These are phyloP conservation scores for Bombus affinis DNA, from an alignment of 1,140 invertebrate genomes.

Conservation along the genomic window DNA sequence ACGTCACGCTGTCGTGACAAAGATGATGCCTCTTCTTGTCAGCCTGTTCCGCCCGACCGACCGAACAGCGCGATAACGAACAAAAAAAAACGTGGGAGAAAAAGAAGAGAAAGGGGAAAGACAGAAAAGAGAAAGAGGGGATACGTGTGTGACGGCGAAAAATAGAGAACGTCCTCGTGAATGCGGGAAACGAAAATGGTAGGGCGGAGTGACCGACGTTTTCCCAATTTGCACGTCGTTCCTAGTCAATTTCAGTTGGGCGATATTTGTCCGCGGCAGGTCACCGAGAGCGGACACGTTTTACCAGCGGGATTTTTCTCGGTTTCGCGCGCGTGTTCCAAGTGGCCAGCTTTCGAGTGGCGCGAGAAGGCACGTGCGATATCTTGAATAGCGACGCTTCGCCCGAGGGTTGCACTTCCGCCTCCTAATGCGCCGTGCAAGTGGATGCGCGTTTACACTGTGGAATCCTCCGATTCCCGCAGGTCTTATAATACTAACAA, in stretches of 20 bases:
- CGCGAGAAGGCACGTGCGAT: neutral
- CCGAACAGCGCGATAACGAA: no score
- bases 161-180: neutral
- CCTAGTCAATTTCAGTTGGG: no score
- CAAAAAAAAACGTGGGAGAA: no score
- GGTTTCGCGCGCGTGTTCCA: neutral
- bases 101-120: no score
- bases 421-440: neutral
- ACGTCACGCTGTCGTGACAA: neutral
- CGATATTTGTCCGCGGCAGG: no score
- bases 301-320: neutral
- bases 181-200: no score
- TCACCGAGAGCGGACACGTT: neutral
- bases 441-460: constrained; percentile 3
- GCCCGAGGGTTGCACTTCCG: neutral
- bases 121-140: no score
- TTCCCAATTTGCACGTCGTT: no score
- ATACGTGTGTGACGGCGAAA: neutral
- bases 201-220: no score
- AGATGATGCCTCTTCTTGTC: no score
- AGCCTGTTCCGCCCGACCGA: neutral
- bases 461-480: neutral
- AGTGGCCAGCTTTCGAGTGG: neutral
- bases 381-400: neutral
- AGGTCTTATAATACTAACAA: neutral